Conservation (phyloP, 2,797 vertebrate genomes). For the Serranus cabrilla region DNA sequence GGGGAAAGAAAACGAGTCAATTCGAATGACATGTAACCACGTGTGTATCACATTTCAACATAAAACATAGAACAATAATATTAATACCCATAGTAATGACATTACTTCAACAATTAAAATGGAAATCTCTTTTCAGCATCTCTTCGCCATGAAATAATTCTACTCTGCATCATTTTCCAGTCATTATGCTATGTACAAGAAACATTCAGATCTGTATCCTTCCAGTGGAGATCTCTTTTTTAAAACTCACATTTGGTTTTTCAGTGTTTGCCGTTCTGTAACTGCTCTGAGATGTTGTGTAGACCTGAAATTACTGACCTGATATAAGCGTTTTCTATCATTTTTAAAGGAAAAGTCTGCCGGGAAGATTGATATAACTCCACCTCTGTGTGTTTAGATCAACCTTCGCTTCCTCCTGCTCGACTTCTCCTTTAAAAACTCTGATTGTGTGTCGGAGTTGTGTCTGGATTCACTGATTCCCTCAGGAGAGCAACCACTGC, state of each 20-base stretch:
- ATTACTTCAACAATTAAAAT: conserved; percentile 51
- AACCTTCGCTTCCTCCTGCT: neutral
- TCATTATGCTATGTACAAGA: conserved; percentile 65
- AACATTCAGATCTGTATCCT: conserved; percentile 79
- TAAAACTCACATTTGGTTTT: conserved; percentile 65
- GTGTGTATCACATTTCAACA: conserved; percentile 71
- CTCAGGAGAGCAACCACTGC: conserved; percentile 23
- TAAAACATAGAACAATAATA: conserved; percentile 69
- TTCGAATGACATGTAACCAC: conserved; percentile 64
- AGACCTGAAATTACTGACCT: conserved; percentile 29
- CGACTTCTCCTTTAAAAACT: conserved; percentile 14
- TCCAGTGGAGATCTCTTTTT: conserved; percentile 50
- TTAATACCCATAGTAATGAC: conserved; percentile 60
- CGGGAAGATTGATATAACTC: neutral
- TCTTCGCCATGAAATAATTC: conserved; percentile 46
- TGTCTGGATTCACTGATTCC: conserved; percentile 25
- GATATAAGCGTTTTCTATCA: conserved; percentile 3
- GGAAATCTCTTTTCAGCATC: conserved; percentile 83
- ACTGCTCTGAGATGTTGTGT: conserved; percentile 23
- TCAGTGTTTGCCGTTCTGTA: conserved; percentile 38
- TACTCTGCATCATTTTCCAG: conserved; percentile 35
- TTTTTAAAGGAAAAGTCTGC: conserved; percentile 16
- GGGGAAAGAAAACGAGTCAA: conserved; percentile 32
- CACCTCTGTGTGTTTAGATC: neutral
- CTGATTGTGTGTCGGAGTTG: neutral